Conservation (phyloP, 2,113 vertebrate species). For the Speoplatyrhinus poulsoni region DNA sequence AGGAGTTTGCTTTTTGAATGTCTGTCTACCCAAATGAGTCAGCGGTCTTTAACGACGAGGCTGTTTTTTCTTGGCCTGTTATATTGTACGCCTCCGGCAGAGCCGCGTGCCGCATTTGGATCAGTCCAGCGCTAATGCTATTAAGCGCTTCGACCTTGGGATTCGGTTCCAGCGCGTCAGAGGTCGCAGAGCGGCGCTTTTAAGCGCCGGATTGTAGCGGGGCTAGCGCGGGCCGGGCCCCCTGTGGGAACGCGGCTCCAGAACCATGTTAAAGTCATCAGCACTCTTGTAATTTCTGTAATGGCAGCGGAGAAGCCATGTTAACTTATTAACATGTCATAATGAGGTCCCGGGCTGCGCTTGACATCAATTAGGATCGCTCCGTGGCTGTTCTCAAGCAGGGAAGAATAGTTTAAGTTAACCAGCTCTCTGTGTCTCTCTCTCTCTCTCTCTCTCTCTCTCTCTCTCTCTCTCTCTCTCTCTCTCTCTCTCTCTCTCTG, state of each 20-base stretch:
- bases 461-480: not conserved
- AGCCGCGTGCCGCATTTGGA: constrained; percentile 6
- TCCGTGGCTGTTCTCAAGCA: constrained; percentile 27
- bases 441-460: not conserved
- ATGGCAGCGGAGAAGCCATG: constrained; percentile 50
- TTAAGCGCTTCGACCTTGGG: constrained; percentile 31
- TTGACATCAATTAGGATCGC: constrained; percentile 63
- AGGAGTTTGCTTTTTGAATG: constrained; percentile 47
- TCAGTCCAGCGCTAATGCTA: constrained; percentile 14
- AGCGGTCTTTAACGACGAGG: constrained; percentile 37
- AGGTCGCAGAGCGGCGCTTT: constrained; percentile 45
- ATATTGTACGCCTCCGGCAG: constrained; percentile 13
- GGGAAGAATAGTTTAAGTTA: constrained; percentile 8
- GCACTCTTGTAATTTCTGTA: constrained; percentile 60
- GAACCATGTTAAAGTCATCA: constrained; percentile 60
- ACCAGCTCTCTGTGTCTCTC: not conserved
- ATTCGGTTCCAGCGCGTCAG: constrained; percentile 37
- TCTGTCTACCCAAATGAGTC: constrained; percentile 43
- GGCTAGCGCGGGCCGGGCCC: constrained; percentile 4
- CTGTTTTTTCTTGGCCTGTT: constrained; percentile 7
- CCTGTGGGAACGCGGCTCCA: constrained; percentile 34
- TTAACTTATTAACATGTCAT: constrained; percentile 67
- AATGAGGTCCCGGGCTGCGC: constrained; percentile 54
- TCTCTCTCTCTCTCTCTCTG: constrained; percentile 12
- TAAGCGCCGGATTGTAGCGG: constrained; percentile 5